These are phyloP conservation scores for Urocolius indicus DNA, from an alignment of 2,113 vertebrate species.

Conservation along the genomic window DNA sequence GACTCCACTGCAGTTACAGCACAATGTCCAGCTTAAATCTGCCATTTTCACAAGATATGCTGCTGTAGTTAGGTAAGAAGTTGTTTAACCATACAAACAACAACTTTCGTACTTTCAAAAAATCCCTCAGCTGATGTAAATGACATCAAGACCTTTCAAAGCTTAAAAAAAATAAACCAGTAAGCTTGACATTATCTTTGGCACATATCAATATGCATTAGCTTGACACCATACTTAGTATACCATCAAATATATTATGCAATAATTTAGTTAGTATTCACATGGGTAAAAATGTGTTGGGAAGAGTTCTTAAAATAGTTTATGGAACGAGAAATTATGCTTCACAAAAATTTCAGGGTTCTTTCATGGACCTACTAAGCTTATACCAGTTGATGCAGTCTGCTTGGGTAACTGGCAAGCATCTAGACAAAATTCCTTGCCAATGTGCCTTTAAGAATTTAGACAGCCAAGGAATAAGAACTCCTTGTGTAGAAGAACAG, in stretches of 20 bases:
- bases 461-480: not conserved
- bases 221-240: not conserved
- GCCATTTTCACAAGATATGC: not conserved
- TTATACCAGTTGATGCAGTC: not conserved
- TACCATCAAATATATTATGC: not conserved
- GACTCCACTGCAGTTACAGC: not conserved
- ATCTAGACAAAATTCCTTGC: not conserved
- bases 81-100: not conserved
- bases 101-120: not conserved
- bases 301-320: slow-evolving; percentile 21
- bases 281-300: not conserved
- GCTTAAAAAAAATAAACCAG: not conserved
- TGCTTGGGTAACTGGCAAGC: not conserved
- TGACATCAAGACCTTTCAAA: not conserved
- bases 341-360: not conserved
- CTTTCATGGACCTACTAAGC: not conserved
- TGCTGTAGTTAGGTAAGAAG: not conserved
- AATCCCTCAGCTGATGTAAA: not conserved
- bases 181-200: not conserved
- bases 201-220: not conserved
- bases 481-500: not conserved
- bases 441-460: not conserved
- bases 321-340: not conserved
- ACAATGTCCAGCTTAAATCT: not conserved
- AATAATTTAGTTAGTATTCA: slow-evolving; percentile 41